Evolutionary conservation across 2,113 vertebrate genomes (phyloP).

Genomic region (Bubalus kerabau): DNA sequence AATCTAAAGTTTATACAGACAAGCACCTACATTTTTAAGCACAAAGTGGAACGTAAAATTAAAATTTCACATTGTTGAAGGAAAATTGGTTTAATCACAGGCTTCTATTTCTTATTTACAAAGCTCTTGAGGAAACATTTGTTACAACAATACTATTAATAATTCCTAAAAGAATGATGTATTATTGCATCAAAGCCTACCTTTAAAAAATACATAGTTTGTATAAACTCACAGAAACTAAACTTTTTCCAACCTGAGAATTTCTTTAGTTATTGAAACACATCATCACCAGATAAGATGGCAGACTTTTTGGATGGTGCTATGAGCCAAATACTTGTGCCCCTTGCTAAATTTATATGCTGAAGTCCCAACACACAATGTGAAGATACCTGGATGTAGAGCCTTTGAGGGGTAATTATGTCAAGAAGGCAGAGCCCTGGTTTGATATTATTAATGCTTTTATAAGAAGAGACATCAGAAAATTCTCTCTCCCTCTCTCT

Average conservation of each 20-base stretch:
- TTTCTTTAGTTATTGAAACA: neutral
- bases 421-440: neutral
- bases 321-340: neutral
- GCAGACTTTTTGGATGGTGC: neutral
- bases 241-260: neutral
- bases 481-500: neutral
- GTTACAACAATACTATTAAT: neutral
- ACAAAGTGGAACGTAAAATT: neutral
- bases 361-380: neutral
- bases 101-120: neutral
- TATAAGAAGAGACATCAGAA: neutral
- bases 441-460: neutral
- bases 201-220: neutral
- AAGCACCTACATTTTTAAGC: neutral
- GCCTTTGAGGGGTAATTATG: neutral
- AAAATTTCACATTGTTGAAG: neutral
- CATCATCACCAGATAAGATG: neutral
- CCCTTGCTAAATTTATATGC: neutral
- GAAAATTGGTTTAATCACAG: neutral
- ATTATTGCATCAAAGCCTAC: neutral
- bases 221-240: neutral
- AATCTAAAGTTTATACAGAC: neutral
- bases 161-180: neutral
- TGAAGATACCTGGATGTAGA: neutral
- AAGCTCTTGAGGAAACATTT: neutral